These are phyloP conservation scores for Ondatra zibethicus DNA, from an alignment of 2,113 vertebrate genomes.

Conservation along the genomic window DNA sequence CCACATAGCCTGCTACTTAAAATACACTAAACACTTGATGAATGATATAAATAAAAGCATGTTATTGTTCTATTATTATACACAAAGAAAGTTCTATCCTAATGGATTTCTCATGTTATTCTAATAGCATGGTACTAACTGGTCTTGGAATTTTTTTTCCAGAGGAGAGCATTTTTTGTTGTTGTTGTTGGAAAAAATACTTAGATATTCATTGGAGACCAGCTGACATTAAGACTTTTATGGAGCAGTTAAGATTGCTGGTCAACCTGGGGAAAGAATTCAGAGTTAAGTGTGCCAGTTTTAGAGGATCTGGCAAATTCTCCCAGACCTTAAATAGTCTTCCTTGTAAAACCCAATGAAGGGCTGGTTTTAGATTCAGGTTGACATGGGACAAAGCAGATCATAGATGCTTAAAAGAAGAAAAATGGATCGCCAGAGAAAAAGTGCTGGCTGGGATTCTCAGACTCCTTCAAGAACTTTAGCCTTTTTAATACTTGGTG, in stretches of 20 bases:
- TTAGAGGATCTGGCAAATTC: background rate
- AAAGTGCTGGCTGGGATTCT: background rate
- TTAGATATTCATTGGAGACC: background rate
- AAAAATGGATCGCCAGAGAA: background rate
- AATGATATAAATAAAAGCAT: background rate
- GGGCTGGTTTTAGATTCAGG: background rate
- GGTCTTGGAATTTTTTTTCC: background rate
- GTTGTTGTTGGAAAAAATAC: background rate
- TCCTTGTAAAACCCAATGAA: slow-evolving; percentile 7
- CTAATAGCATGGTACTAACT: background rate
- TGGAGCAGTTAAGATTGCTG: background rate
- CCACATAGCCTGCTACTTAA: background rate
- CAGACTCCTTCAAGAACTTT: background rate
- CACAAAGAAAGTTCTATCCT: background rate
- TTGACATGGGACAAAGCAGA: background rate
- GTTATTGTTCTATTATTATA: background rate
- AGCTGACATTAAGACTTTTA: background rate
- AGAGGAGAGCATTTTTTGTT: background rate
- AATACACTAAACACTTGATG: background rate
- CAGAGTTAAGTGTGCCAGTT: background rate
- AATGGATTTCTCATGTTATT: background rate
- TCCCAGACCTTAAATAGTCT: background rate
- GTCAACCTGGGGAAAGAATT: background rate
- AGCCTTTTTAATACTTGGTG: background rate
- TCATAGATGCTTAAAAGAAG: background rate